Evolutionary conservation across 1,140 invertebrate species (phyloP).

Genomic region (Calosoma granatense): DNA sequence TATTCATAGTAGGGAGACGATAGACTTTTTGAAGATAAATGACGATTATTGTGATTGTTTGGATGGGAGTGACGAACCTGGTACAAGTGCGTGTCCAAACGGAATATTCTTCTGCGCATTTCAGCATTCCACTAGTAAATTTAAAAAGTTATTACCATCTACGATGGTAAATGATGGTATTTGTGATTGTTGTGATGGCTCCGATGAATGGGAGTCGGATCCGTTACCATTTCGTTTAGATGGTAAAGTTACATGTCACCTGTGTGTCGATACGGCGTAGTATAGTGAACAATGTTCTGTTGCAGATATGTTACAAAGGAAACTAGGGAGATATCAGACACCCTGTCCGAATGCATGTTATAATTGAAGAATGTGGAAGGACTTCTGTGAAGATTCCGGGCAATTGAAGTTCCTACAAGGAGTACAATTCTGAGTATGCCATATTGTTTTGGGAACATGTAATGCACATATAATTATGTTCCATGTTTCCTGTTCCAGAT

Average conservation of each 20-base stretch:
- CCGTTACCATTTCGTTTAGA: slow-evolving; percentile 15
- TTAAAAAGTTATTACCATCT: slow-evolving; percentile 38
- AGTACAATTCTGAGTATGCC: no score
- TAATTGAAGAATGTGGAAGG: neutral
- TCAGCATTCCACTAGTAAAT: slow-evolving; percentile 37
- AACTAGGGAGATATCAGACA: slow-evolving; percentile 18
- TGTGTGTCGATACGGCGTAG: neutral
- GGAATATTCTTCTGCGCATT: slow-evolving; percentile 68
- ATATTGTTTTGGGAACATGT: no score
- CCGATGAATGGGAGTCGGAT: slow-evolving; percentile 53
- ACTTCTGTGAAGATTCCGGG: no score
- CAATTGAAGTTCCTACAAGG: no score
- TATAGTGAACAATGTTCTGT: no score
- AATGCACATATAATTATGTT: no score
- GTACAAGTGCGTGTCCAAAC: slow-evolving; percentile 77
- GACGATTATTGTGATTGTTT: slow-evolving; percentile 92
- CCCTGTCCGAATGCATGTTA: slow-evolving; percentile 25
- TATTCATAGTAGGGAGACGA: slow-evolving; percentile 31
- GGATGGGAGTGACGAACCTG: slow-evolving; percentile 83
- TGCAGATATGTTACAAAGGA: slow-evolving; percentile 22
- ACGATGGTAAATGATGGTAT: slow-evolving; percentile 84
- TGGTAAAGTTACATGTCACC: no score
- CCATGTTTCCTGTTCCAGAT: no score
- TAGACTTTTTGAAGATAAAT: slow-evolving; percentile 62
- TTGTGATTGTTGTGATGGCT: slow-evolving; percentile 85